Base-by-base conservation (phyloP, 2,888 invertebrate genomes). In the Epirrhoe tristata region DNA sequence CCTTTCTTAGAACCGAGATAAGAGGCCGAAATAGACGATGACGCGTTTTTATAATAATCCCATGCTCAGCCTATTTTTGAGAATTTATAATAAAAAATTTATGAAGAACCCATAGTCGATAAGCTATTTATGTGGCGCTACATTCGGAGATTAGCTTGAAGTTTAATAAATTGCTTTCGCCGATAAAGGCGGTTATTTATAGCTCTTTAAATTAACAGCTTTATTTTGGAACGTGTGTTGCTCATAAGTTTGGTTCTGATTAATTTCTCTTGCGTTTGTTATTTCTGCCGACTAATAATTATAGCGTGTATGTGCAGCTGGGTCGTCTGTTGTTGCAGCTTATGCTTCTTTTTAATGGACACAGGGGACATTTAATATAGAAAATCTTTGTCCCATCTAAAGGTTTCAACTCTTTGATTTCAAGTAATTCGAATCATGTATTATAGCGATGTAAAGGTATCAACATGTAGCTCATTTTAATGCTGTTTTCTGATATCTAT, bases 1-100 rank as follows among this genome's bases (percentile, higher is more conserved):
- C 66, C 63, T 24, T 90, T 90, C 89, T 85, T 65, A 66, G 86
- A 88, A 88, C 70, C 66, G 63, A 76, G 86, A 88, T 87, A 87
- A 86, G 80, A 74, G 69, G 76, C 75, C 73, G 71, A 76, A 73
- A 74, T 69, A 77, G 77, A 71, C 76, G 82, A 69, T 80, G 83
- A 81, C 81, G 77, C 72, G 74, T 81, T 82, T 83, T 86, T 81
- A 77, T 80, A 79, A 81, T 80, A 84, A 81, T 80, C 81, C 78
- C 77, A 77, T 75, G 75, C 78, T 77, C 77, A 77, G 72, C 73
- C 73, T 77, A 79, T 78, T 81, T 77, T 74, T 75, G 67, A 77
- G 74, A 72, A 77, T 76, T 77, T 81, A 58, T 68, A 68, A 66
- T 63, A 61, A 70, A 67, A 67, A 81, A 81, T 81, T 79, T 81